phyloP scores from a whole-genome alignment of 2,113 vertebrate genomes.

The Phrynocephalus versicolor region DNA sequence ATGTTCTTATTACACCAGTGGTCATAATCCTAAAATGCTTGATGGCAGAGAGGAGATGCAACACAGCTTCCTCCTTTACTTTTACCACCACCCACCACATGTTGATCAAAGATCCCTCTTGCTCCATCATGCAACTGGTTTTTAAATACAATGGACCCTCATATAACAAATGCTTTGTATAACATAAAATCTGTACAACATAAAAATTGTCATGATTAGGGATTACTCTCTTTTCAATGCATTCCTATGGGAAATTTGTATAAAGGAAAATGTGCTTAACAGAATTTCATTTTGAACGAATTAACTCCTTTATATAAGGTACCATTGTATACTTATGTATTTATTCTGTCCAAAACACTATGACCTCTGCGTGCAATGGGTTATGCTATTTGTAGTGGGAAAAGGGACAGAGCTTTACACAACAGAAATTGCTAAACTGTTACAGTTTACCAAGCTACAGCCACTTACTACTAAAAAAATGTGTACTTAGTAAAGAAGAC shows the following conservation, averaged over 20 bases:
- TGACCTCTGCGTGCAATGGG: no score
- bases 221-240: no score
- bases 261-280: no score
- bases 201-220: no score
- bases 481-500: neutral
- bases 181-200: no score
- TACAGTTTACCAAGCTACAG: neutral
- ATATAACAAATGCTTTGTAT: no score
- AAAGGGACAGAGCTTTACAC: neutral
- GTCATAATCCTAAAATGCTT: neutral
- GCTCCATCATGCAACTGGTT: neutral
- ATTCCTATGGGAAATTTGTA: no score
- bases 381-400: neutral
- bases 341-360: neutral
- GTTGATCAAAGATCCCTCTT: neutral
- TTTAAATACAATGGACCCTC: no score
- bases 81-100: neutral
- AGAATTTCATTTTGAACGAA: no score
- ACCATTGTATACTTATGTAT: neutral
- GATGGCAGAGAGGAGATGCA: neutral
- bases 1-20: no score
- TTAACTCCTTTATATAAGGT: no score
- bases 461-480: neutral
- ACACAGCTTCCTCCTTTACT: neutral
- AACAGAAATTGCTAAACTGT: neutral